Evolutionary conservation across 2,888 invertebrate genomes (phyloP).

Genomic region (Perizoma flavofasciatum): DNA sequence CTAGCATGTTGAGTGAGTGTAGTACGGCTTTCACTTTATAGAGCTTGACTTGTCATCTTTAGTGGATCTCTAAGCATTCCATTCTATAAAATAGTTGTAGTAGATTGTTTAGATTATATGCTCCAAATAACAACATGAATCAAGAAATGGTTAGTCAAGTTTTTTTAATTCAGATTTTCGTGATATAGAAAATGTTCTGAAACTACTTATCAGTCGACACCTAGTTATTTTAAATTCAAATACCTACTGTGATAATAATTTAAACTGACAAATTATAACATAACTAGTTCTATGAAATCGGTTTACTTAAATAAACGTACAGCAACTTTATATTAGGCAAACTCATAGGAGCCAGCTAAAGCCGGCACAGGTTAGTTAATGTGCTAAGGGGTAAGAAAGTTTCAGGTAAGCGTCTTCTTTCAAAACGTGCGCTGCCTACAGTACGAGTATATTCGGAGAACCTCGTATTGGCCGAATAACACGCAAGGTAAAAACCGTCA

Average conservation of each 20-base stretch:
- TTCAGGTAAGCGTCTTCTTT: constrained; percentile 82
- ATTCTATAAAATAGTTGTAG: neutral
- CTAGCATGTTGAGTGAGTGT: constrained; percentile 57
- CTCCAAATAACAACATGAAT: neutral
- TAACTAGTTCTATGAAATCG: neutral
- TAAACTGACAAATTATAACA: too few species aligned
- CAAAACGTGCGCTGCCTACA: constrained; percentile 74
- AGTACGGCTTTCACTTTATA: constrained; percentile 38
- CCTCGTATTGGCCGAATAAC: constrained; percentile 8
- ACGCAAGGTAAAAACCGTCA: constrained; percentile 9
- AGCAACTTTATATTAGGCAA: constrained; percentile 51
- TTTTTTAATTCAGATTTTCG: too few species aligned
- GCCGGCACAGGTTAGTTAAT: constrained; percentile 70
- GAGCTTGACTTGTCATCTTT: constrained; percentile 34
- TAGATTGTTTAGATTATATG: neutral
- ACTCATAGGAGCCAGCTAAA: constrained; percentile 52
- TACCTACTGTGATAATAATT: too few species aligned
- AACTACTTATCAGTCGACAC: too few species aligned
- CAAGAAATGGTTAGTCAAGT: too few species aligned
- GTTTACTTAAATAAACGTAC: constrained; percentile 36
- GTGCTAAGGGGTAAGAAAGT: constrained; percentile 80
- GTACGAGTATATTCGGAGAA: constrained; percentile 30
- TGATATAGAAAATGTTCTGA: too few species aligned
- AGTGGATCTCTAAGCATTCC: constrained; percentile 5
- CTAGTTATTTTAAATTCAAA: too few species aligned